phyloP scores from a whole-genome alignment of 2,797 vertebrate species.

The Muraenolepis orangiensis region DNA sequence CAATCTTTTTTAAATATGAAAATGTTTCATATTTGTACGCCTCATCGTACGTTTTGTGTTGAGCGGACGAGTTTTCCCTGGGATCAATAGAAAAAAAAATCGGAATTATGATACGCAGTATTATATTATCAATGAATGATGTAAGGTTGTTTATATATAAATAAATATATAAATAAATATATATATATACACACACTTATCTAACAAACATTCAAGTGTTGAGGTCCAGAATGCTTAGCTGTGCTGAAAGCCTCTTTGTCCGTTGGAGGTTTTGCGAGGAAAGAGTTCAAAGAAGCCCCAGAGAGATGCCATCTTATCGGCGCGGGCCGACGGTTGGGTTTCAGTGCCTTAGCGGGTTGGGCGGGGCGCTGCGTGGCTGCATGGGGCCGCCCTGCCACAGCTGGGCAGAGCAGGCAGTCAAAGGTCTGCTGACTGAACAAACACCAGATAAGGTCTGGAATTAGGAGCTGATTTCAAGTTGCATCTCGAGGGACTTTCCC shows the following conservation, averaged over 20 bases:
- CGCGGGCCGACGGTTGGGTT: conserved; percentile 48
- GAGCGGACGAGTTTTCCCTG: background rate
- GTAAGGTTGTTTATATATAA: background rate
- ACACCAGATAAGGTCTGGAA: conserved; percentile 29
- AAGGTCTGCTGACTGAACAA: conserved; percentile 47
- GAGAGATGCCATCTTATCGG: conserved; percentile 52
- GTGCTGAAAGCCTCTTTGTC: conserved; percentile 49
- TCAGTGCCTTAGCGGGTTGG: conserved; percentile 36
- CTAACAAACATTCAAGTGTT: background rate
- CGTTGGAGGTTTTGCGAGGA: conserved; percentile 32
- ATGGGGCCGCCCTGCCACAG: conserved; percentile 16
- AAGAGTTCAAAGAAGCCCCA: conserved; percentile 55
- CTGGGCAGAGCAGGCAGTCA: conserved; percentile 24
- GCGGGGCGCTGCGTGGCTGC: conserved; percentile 29
- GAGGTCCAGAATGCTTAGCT: conserved; percentile 17
- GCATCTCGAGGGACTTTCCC: conserved; percentile 12
- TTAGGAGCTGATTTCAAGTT: conserved; percentile 20
- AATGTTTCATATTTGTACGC: no score
- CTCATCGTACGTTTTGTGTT: background rate
- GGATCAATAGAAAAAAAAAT: background rate
- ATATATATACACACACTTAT: background rate
- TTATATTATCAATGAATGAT: background rate
- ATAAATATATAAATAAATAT: background rate
- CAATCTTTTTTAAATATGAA: background rate
- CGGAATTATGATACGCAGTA: background rate